phyloP scores from a whole-genome alignment of 1,140 invertebrate species.

The Calephelis virginiensis region DNA sequence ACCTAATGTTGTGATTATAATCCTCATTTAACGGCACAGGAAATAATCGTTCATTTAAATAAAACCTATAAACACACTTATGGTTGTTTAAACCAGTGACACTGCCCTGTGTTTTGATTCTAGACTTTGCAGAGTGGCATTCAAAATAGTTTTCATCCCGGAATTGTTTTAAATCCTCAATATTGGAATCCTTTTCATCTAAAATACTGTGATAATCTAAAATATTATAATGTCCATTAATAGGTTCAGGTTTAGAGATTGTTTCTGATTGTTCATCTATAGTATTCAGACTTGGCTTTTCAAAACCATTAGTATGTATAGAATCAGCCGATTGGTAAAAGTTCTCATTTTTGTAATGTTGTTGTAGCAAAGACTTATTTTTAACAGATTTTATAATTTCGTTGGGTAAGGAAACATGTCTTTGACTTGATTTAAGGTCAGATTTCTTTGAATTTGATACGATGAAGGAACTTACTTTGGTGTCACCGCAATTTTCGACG shows the following conservation, averaged over 20 bases:
- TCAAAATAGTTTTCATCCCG: slow-evolving; percentile 66
- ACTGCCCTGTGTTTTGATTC: slow-evolving; percentile 41
- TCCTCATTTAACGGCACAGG: slow-evolving; percentile 58
- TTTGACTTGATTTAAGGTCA: neutral
- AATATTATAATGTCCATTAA: slow-evolving; percentile 20
- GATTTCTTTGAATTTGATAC: neutral
- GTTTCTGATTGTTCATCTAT: slow-evolving; percentile 52
- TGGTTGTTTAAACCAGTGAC: slow-evolving; percentile 46
- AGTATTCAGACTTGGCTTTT: slow-evolving; percentile 45
- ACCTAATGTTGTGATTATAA: slow-evolving; percentile 51
- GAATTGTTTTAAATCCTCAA: slow-evolving; percentile 58
- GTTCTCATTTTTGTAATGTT: slow-evolving; percentile 63
- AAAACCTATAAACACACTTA: slow-evolving; percentile 66
- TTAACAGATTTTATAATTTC: neutral
- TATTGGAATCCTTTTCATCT: slow-evolving; percentile 35
- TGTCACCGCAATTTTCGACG: slow-evolving; percentile 57
- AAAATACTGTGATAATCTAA: slow-evolving; percentile 21
- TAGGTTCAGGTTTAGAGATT: slow-evolving; percentile 25
- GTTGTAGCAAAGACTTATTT: slow-evolving; percentile 33
- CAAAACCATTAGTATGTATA: slow-evolving; percentile 28
- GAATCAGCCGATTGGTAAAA: slow-evolving; percentile 47
- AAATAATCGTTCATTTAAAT: slow-evolving; percentile 65
- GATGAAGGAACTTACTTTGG: neutral
- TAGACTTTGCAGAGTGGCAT: slow-evolving; percentile 62
- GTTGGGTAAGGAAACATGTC: neutral